These are phyloP conservation scores for Callimorpha dominula DNA, from an alignment of 2,888 invertebrate species.

Conservation along the genomic window DNA sequence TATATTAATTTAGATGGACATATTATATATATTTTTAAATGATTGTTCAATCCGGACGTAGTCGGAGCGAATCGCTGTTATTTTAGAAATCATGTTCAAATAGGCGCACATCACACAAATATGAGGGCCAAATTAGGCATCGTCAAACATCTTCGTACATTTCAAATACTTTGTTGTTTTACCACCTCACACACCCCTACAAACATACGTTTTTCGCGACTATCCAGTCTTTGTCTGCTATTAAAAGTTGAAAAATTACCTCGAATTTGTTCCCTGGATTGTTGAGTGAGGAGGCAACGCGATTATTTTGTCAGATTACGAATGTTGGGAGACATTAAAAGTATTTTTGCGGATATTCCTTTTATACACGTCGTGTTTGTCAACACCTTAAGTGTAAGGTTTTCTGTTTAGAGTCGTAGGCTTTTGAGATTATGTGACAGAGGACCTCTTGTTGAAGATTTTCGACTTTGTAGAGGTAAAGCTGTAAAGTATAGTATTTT, in stretches of 20 bases:
- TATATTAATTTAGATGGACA: too few species aligned
- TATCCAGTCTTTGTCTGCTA: conserved; percentile 52
- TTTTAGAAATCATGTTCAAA: too few species aligned
- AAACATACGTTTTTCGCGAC: conserved; percentile 38
- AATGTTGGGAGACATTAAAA: conserved; percentile 12
- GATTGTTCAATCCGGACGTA: too few species aligned
- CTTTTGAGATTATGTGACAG: too few species aligned
- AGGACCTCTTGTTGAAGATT: too few species aligned
- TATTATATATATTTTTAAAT: too few species aligned
- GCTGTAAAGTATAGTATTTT: too few species aligned
- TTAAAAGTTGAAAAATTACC: conserved; percentile 58
- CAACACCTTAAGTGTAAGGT: background rate
- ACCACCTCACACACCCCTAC: conserved; percentile 5
- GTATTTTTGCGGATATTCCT: background rate
- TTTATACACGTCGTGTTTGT: background rate
- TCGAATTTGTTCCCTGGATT: conserved; percentile 42
- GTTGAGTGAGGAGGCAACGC: background rate
- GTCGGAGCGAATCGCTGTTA: too few species aligned
- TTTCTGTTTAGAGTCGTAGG: too few species aligned
- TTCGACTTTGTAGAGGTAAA: too few species aligned
- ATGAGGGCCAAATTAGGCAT: background rate
- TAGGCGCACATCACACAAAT: background rate
- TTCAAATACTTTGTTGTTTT: background rate
- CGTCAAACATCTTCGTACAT: background rate
- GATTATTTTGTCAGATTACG: conserved; percentile 19